A percentile compares a stretch with the other conserved stretches of the same genome.
Evolutionary conservation across 2,888 invertebrate species (phyloP).

Genomic region (Leptopilina myrica): DNA sequence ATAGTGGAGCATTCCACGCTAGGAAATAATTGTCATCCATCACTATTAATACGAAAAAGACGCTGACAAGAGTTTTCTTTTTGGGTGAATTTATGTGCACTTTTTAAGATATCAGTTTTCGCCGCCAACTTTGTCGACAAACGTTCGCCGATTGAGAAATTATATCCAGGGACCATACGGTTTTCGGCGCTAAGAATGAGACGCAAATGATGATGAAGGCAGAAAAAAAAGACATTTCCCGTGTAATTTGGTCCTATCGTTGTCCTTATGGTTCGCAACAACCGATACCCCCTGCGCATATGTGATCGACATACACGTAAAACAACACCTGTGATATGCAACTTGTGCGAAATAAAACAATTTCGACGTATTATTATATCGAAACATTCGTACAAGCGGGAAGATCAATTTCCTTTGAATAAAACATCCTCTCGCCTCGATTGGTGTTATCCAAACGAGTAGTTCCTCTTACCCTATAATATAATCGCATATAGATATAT

Average conservation of each 20-base stretch:
- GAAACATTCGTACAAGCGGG: slow-evolving; percentile 48
- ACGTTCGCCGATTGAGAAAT: slow-evolving; percentile 21
- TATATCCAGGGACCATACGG: slow-evolving; percentile 36
- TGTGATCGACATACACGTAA: slow-evolving; percentile 58
- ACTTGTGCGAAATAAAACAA: slow-evolving; percentile 59
- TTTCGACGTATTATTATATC: slow-evolving; percentile 49
- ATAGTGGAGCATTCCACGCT: slow-evolving; percentile 2
- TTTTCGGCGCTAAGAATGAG: too few relatives aligned
- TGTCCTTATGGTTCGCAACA: slow-evolving; percentile 68
- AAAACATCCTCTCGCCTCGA: slow-evolving; percentile 56
- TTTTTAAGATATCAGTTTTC: too few relatives aligned
- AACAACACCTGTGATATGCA: slow-evolving; percentile 64
- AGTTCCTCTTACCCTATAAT: slow-evolving; percentile 20
- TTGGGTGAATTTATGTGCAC: too few relatives aligned
- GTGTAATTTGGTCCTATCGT: slow-evolving; percentile 67
- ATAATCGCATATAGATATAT: not conserved
- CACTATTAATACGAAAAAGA: too few relatives aligned
- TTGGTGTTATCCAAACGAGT: slow-evolving; percentile 54
- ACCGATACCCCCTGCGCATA: slow-evolving; percentile 60
- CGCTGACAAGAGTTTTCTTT: too few relatives aligned
- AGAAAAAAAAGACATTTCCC: slow-evolving; percentile 59
- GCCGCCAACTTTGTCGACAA: too few relatives aligned
- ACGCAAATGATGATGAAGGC: not conserved
- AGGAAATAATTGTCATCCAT: not conserved
- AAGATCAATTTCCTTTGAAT: slow-evolving; percentile 59